Base-by-base conservation (phyloP, 2,113 vertebrate species). In the Micronycteris hirsuta region DNA sequence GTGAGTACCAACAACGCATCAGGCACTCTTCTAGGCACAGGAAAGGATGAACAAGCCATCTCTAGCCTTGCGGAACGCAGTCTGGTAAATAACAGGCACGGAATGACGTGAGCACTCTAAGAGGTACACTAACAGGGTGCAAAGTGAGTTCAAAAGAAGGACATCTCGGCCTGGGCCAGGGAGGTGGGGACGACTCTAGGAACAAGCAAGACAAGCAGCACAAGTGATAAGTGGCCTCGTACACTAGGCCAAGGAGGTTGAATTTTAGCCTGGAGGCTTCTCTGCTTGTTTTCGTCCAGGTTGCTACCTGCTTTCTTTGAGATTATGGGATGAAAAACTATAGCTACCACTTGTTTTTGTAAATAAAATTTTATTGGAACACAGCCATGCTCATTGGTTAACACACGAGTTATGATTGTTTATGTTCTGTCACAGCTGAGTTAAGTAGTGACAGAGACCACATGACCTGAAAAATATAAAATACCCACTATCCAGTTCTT, bases 291-390 rank as follows among this genome's bases (percentile, higher is more conserved):
- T 84, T 49, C 26, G 52, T 65, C 45, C 68, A 85, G 61, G 76
- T 33, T 65, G 89, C 17, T 73, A 78, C 74, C 65, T 85, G 84
- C 7, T 96, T 86, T 93, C 73, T 63, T 95, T 47, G 76, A 84
- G 56, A 83, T 67, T 10, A 86, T 26, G 45, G 65, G 85, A 87
- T 70, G 33, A 76, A 92, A 93, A 92, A 86, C 68, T 89, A 71
- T 2, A 86, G 61, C 12, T 22, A 76, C 28, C 67, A 71, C 12
- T 52, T 76, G 17, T 52, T 86, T 86, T 76, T 68, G 28, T 80
- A 91, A 96, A 92, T 86, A 92, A 94, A 95, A 84, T 86, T 97
- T 95, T 92, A 94, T 74, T 96, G 74, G 91, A 89, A 93, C 36
- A 89, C 9, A 96, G 87, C 14, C 93, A 76, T 45, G 84, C 65